A percentile compares a stretch with the other conserved stretches of the same genome.
These are phyloP conservation scores for Lasioglossum vierecki DNA, from an alignment of 2,888 invertebrate species.

Conservation along the genomic window DNA sequence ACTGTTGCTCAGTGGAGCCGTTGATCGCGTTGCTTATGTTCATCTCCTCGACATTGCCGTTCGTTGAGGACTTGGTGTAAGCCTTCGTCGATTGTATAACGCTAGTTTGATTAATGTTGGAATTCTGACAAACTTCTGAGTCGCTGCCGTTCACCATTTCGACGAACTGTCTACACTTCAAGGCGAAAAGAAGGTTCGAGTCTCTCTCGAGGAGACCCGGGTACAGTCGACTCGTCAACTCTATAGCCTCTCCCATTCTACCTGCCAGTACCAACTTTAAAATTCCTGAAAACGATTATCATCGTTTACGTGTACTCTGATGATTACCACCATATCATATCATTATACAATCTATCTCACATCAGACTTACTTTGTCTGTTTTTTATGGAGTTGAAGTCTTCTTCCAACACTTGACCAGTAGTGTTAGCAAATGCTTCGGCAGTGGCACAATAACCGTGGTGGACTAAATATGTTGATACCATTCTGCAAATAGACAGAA, in stretches of 20 bases:
- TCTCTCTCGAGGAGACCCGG: slow-evolving; percentile 97
- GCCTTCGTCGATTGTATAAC: slow-evolving; percentile 92
- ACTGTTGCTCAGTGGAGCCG: slow-evolving; percentile 83
- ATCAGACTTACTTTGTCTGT: slow-evolving; percentile 90
- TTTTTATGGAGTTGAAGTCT: slow-evolving; percentile 96
- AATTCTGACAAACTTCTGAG: slow-evolving; percentile 86
- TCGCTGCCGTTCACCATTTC: slow-evolving; percentile 98
- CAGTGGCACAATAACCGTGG: slow-evolving; percentile 98
- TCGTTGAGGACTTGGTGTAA: slow-evolving; percentile 79
- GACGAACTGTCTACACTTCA: slow-evolving; percentile 99
- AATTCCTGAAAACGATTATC: slow-evolving; percentile 88
- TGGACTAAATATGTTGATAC: slow-evolving; percentile 98
- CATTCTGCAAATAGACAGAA: slow-evolving; percentile 88
- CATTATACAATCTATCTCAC: background rate
- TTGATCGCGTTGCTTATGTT: slow-evolving; percentile 85
- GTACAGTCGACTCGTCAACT: slow-evolving; percentile 94
- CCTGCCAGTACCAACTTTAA: slow-evolving; percentile 96
- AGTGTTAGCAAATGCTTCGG: slow-evolving; percentile 96
- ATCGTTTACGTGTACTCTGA: background rate
- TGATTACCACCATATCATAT: background rate
- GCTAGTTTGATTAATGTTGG: slow-evolving; percentile 87
- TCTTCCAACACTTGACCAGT: slow-evolving; percentile 96
- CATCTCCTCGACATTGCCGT: slow-evolving; percentile 85
- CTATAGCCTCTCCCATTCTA: slow-evolving; percentile 97
- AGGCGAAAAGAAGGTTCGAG: slow-evolving; percentile 95